phyloP scores from a whole-genome alignment of 2,113 vertebrate genomes.

The Motacilla tschutschensis region DNA sequence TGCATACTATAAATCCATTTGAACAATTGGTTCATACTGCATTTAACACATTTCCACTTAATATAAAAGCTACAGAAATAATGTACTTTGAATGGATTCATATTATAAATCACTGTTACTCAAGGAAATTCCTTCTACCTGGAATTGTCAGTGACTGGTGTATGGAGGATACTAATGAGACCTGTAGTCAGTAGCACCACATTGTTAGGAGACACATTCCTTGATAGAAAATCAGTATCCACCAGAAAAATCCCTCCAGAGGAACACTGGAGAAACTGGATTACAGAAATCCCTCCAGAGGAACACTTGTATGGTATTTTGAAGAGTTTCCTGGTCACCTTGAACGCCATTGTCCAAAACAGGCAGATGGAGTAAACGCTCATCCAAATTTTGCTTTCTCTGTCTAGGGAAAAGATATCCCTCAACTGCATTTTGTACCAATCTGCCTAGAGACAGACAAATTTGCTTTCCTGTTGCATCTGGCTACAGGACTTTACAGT shows the following conservation, averaged over 20 bases:
- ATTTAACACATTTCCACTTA: not conserved
- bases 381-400: constrained; percentile 6
- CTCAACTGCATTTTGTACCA: not conserved
- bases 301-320: not conserved
- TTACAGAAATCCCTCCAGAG: not conserved
- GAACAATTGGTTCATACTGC: not conserved
- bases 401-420: not conserved
- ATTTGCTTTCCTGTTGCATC: constrained; percentile 19
- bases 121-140: not conserved
- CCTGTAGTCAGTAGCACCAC: not conserved
- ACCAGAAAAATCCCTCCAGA: not conserved
- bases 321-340: not conserved
- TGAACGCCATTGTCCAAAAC: not conserved
- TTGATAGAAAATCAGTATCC: not conserved
- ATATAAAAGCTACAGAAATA: not conserved
- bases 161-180: not conserved
- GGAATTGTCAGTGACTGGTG: not conserved
- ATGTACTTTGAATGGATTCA: not conserved
- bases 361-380: not conserved
- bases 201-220: not conserved
- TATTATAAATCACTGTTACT: not conserved
- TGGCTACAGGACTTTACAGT: not conserved
- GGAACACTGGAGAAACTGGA: too few species aligned
- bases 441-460: not conserved
- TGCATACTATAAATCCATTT: not conserved